A percentile compares a stretch with the other conserved stretches of the same genome.
These are phyloP conservation scores for Cacoxenus indagator DNA, from an alignment of 2,888 invertebrate species.

Conservation along the genomic window DNA sequence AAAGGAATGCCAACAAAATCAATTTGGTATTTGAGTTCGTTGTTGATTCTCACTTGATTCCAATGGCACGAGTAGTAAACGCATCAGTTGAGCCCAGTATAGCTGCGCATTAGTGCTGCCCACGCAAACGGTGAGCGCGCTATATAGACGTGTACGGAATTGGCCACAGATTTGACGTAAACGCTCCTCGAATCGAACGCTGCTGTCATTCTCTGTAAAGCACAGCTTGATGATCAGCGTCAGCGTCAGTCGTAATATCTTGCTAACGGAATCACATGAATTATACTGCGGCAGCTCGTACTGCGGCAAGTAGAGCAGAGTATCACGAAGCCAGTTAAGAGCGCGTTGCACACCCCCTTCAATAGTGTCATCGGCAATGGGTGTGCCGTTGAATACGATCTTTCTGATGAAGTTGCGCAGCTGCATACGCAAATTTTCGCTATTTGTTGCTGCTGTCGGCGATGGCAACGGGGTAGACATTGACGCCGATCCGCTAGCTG, in stretches of 20 bases:
- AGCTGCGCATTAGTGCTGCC: constrained; percentile 65
- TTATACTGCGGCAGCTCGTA: constrained; percentile 67
- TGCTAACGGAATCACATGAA: constrained; percentile 67
- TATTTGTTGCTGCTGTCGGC: not conserved
- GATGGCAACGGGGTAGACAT: not conserved
- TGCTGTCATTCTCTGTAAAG: constrained; percentile 41
- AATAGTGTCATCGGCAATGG: constrained; percentile 62
- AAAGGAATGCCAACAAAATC: not conserved
- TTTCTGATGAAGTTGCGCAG: constrained; percentile 57
- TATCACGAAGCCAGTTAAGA: constrained; percentile 60
- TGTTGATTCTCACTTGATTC: constrained; percentile 48
- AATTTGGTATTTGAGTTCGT: not conserved
- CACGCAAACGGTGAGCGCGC: constrained; percentile 66
- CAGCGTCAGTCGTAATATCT: constrained; percentile 61
- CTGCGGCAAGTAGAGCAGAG: constrained; percentile 62
- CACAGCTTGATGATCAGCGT: constrained; percentile 59
- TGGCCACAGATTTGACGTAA: constrained; percentile 59
- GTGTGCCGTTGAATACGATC: constrained; percentile 58
- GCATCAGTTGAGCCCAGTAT: constrained; percentile 66
- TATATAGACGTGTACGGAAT: constrained; percentile 64
- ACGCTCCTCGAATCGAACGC: constrained; percentile 58
- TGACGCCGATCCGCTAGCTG: not conserved
- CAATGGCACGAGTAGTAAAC: constrained; percentile 49
- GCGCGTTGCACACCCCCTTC: constrained; percentile 58
- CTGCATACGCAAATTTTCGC: constrained; percentile 56